A percentile compares a stretch with the other conserved stretches of the same genome.
These are phyloP conservation scores for Enteromius thamalakanensis DNA, from an alignment of 2,797 vertebrate species.

Conservation along the genomic window DNA sequence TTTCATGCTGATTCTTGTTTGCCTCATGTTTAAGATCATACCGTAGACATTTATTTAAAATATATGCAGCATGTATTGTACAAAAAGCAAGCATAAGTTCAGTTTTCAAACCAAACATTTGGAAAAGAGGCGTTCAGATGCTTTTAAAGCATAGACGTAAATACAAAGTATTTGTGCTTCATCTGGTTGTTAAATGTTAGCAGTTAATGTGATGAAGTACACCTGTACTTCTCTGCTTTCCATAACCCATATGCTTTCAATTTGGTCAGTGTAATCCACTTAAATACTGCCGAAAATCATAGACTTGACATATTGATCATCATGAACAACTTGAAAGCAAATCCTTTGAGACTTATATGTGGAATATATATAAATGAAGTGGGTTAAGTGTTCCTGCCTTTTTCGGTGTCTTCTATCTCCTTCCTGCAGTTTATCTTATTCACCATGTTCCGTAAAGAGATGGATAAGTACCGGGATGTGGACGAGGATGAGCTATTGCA, in stretches of 20 bases:
- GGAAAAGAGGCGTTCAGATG: background rate
- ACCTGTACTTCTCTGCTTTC: background rate
- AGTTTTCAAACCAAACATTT: background rate
- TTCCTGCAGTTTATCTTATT: conserved; percentile 75
- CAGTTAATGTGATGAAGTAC: background rate
- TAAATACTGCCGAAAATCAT: background rate
- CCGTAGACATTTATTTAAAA: background rate
- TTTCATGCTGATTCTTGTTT: background rate
- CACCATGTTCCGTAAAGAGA: conserved; percentile 82
- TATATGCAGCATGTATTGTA: background rate
- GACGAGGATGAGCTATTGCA: conserved; percentile 95
- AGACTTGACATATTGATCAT: background rate
- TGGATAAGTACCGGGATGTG: conserved; percentile 95
- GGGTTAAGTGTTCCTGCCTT: background rate
- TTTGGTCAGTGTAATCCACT: background rate
- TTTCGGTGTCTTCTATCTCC: background rate
- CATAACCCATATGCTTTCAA: background rate
- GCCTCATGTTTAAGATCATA: background rate
- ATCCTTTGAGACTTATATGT: background rate
- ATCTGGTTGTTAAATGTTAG: background rate
- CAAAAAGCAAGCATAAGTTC: background rate
- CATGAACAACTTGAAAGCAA: background rate
- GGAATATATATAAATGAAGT: background rate
- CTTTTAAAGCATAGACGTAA: background rate
- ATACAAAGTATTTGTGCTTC: background rate